Base-by-base conservation (phyloP, 2,888 invertebrate species). In the Dugesia japonica region DNA sequence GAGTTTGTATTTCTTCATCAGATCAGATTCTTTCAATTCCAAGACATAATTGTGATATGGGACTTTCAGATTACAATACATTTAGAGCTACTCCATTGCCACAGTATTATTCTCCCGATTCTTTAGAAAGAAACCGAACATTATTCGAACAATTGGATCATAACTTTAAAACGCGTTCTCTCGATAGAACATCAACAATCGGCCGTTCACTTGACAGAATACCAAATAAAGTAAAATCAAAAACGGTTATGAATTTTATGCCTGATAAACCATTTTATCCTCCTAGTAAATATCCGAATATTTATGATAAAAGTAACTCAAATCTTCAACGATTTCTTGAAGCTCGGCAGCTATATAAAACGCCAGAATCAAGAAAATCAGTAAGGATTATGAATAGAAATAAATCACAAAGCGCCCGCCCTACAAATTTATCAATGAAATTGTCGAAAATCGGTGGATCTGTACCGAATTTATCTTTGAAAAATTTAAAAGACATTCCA, bases 251-350 rank as follows among this genome's bases (percentile, higher is more conserved):
- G 7, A 56, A 56, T 56, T 56, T 56, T n/a, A 7, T 20, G 4
- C 56, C 56, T 20, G 56, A 56, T 1, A 56, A 56, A 23, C 56
- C 56, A 56, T 56, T 56, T 56, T 56, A 56, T 56, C 56, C 56
- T n/a, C 56, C 56, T 4, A 56, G 56, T n/a, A 56, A 56, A 56
- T 56, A 56, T 56, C 56, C 56, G 7, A 56, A 56, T 56, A 56
- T 56, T 56, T n/a, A 56, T n/a, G 56, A 56, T 56, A 56, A 56
- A 56, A 23, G 56, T 7, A 56, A 56, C 23, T n/a, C 17, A 56
- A 56, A 56, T 56, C 56, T 56, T 56, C 56, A 56, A n/a, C 56
- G 56, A 56, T 56, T 56, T 56, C 56, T 56, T 56, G 56, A 56
- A 56, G 17, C n/a, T 56, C n/a, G 56, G 17, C 20, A 56, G 17